These are phyloP conservation scores for Tiaroga cobitis DNA, from an alignment of 2,797 vertebrate species.

Conservation along the genomic window DNA sequence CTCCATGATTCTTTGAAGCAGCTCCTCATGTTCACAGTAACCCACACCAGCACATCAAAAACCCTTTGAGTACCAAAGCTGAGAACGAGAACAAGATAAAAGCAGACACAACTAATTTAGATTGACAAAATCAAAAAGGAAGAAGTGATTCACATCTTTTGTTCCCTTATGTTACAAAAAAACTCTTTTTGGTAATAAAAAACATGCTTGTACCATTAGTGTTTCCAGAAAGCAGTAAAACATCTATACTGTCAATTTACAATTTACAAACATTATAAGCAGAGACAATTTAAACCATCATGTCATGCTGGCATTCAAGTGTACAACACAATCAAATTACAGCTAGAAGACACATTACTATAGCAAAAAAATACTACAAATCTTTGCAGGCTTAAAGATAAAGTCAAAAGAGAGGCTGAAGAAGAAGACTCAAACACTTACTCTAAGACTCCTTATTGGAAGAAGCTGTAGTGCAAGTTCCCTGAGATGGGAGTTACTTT, in stretches of 20 bases:
- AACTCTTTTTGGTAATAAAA: not conserved
- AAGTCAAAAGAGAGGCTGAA: not conserved
- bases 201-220: not conserved
- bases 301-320: not conserved
- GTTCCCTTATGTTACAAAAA: not conserved
- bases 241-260: not conserved
- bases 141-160: not conserved
- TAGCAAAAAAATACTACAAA: not conserved
- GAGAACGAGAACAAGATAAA: not conserved
- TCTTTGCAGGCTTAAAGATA: not conserved
- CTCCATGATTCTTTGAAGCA: not conserved
- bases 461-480: not conserved
- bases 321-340: not conserved
- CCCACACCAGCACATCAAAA: slow-evolving; percentile 11
- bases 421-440: not conserved
- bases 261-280: not conserved
- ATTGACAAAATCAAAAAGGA: not conserved
- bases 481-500: too few species aligned
- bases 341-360: not conserved
- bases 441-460: not conserved
- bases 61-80: not conserved
- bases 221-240: not conserved
- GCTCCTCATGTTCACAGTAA: slow-evolving; percentile 7
- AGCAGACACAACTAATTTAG: not conserved
- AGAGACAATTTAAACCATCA: not conserved